Percentiles rank a stretch among this genome's conserved stretches.
Evolutionary conservation across 2,113 vertebrate species (phyloP).

Genomic region (Mungos mungo): DNA sequence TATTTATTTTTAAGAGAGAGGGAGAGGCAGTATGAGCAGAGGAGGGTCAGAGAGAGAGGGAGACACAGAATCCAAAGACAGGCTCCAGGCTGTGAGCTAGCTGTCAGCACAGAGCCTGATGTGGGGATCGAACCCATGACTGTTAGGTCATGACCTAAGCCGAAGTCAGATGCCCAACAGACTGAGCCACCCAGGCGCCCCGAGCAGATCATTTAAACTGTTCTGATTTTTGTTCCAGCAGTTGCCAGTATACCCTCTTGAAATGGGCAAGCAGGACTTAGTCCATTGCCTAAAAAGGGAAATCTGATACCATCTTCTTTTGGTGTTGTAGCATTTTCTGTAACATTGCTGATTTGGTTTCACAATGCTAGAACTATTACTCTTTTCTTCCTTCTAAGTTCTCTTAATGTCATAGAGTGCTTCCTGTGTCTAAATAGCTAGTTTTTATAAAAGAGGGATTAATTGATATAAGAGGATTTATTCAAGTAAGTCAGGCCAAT

Average conservation of each 20-base stretch:
- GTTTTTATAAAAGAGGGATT: constrained; percentile 20
- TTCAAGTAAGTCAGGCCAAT: background rate
- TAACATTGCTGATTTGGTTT: background rate
- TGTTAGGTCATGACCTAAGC: no score
- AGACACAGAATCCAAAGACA: no score
- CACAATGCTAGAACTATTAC: background rate
- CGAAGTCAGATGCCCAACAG: no score
- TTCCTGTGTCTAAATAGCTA: background rate
- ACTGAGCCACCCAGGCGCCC: no score
- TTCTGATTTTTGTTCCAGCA: background rate
- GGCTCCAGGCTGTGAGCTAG: no score
- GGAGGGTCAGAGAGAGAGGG: no score
- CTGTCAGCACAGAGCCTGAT: no score
- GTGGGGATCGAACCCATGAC: no score
- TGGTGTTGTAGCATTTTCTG: background rate
- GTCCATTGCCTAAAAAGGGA: background rate
- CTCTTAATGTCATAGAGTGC: background rate
- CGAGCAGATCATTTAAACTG: background rate
- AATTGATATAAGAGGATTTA: background rate
- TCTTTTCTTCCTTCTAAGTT: background rate
- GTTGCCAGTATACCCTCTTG: background rate
- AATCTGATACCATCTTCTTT: background rate
- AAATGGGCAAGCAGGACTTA: background rate
- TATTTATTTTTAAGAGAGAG: no score
- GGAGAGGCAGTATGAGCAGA: no score